Percentiles rank a stretch among this genome's conserved stretches.
Conservation (phyloP, 2,888 invertebrate genomes). For the Cheiracanthium punctorium region DNA sequence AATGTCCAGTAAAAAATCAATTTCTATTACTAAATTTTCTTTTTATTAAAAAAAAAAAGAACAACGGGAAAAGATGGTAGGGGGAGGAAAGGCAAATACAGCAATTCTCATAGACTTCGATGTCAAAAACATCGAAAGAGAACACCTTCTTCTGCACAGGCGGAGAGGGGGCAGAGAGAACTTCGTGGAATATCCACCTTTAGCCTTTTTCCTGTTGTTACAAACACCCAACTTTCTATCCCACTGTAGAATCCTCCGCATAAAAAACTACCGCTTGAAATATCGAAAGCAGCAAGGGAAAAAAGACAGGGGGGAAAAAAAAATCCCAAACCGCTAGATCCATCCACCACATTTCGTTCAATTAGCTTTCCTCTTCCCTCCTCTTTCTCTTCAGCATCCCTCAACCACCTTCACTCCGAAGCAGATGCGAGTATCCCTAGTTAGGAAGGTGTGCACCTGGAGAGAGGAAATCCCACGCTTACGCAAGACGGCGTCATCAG, state of each 20-base stretch:
- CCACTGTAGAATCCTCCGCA: constrained; percentile 26
- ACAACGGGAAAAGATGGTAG: too few relatives aligned
- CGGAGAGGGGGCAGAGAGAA: not conserved
- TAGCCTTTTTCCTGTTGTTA: constrained; percentile 66
- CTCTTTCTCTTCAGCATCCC: constrained; percentile 33
- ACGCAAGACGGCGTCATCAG: constrained; percentile 41
- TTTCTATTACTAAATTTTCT: too few relatives aligned
- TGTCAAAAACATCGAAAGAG: constrained; percentile 26
- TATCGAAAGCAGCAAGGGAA: constrained; percentile 28
- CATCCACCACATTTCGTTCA: constrained; percentile 52
- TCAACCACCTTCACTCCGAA: constrained; percentile 59
- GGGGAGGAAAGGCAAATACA: not conserved
- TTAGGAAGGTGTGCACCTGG: constrained; percentile 41
- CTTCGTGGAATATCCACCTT: constrained; percentile 30
- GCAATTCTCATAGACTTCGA: not conserved
- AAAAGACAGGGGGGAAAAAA: constrained; percentile 3
- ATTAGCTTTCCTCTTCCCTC: constrained; percentile 53
- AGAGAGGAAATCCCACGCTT: constrained; percentile 66
- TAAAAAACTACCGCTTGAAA: constrained; percentile 52
- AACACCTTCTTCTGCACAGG: not conserved
- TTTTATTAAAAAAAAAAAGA: too few relatives aligned
- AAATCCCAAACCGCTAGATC: constrained; percentile 40
- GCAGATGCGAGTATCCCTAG: constrained; percentile 29
- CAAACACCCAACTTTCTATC: constrained; percentile 67
- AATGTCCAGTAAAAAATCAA: too few relatives aligned